Conservation (phyloP, 2,113 vertebrate species). For the Microtus ochrogaster region DNA sequence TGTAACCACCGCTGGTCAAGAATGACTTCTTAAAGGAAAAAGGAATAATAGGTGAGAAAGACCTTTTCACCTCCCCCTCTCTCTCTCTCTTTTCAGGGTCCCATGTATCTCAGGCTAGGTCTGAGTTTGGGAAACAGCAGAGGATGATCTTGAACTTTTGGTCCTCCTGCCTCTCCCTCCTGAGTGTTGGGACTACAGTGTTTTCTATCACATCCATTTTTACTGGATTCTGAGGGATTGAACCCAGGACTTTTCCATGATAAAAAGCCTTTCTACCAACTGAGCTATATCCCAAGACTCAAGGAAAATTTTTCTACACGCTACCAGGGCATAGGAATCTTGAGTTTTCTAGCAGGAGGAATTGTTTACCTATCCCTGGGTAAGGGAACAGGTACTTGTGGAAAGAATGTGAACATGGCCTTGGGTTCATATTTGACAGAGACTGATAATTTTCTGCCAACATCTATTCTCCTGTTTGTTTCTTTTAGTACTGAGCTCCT, state of each 20-base stretch:
- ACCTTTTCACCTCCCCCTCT: too few relatives aligned
- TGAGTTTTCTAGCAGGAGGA: not conserved
- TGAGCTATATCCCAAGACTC: not conserved
- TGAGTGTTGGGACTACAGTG: not conserved
- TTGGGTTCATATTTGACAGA: not conserved
- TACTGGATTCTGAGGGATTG: not conserved
- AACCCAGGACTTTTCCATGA: not conserved
- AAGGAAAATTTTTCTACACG: not conserved
- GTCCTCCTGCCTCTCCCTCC: not conserved
- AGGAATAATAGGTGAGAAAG: not conserved
- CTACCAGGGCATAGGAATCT: not conserved
- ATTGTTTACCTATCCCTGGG: not conserved
- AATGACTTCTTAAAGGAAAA: conserved; percentile 1
- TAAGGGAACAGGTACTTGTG: not conserved
- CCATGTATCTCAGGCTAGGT: not conserved
- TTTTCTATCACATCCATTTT: not conserved
- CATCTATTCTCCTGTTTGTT: not conserved
- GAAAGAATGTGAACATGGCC: not conserved
- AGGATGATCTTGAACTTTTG: not conserved
- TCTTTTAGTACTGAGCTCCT: not conserved
- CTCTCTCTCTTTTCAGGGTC: not conserved
- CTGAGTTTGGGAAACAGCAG: not conserved
- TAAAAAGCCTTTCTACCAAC: not conserved
- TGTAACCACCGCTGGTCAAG: too few relatives aligned
- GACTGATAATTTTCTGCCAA: not conserved